Percentiles rank a stretch among this genome's conserved stretches.
These are phyloP conservation scores for Pelodiscus sinensis DNA, from an alignment of 2,113 vertebrate genomes.

Conservation along the genomic window DNA sequence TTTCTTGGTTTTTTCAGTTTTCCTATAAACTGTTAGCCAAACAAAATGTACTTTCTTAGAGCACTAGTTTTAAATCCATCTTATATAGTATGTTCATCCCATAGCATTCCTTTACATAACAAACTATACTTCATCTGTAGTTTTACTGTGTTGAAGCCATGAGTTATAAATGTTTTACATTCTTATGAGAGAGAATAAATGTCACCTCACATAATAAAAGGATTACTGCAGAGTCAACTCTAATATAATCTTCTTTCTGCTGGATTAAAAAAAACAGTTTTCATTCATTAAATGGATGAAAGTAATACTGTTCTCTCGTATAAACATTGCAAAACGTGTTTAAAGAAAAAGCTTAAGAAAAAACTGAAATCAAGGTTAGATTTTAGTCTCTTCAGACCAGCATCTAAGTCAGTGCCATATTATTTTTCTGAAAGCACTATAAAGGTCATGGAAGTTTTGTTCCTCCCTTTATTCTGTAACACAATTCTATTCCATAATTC, in stretches of 20 bases:
- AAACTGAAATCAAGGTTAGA: conserved; percentile 44
- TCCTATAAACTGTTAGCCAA: not conserved
- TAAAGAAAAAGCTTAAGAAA: not conserved
- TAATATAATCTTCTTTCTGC: not conserved
- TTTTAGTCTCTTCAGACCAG: conserved; percentile 13
- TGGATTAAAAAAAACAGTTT: not conserved
- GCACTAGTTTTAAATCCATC: not conserved
- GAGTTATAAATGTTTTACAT: conserved; percentile 20
- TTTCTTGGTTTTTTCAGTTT: not conserved
- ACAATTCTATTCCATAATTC: conserved; percentile 32
- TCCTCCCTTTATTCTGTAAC: conserved; percentile 21
- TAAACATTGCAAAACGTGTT: not conserved
- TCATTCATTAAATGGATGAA: not conserved
- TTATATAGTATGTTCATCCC: not conserved
- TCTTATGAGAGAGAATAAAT: conserved; percentile 33
- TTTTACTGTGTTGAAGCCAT: conserved; percentile 23
- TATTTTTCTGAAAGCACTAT: conserved; percentile 8
- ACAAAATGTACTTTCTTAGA: not conserved
- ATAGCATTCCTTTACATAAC: not conserved
- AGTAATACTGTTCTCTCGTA: conserved; percentile 7
- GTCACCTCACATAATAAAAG: conserved; percentile 34
- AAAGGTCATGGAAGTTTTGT: conserved; percentile 15
- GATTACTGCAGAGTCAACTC: not conserved
- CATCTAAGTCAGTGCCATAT: conserved; percentile 3
- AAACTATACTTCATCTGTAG: not conserved